Conservation (phyloP, 1,140 invertebrate species). For the Matsumurasca onukii region DNA sequence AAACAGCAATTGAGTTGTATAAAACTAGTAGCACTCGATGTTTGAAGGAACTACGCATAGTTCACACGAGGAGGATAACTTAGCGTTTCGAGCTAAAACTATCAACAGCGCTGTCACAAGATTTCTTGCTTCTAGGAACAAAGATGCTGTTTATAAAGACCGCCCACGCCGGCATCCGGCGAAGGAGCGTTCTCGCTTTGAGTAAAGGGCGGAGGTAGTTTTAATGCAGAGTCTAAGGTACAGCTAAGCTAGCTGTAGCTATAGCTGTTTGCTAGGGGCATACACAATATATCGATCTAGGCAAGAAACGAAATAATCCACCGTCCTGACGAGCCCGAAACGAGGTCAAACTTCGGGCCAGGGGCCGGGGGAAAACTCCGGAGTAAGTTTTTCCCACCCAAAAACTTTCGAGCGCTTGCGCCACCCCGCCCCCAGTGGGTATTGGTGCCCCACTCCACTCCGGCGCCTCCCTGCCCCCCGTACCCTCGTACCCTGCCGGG, state of each 20-base stretch:
- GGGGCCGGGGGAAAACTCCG: constrained; percentile 2
- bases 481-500: background rate
- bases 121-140: no score
- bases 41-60: no score
- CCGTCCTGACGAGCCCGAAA: background rate
- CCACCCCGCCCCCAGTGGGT: constrained; percentile 14
- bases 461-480: background rate
- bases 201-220: background rate
- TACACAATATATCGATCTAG: constrained; percentile 22
- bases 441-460: constrained; percentile 11
- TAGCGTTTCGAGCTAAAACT: no score
- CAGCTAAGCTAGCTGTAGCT: background rate
- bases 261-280: background rate
- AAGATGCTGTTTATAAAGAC: no score
- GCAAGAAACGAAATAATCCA: constrained; percentile 23
- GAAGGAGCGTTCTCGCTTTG: no score
- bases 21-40: no score
- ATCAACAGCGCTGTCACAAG: no score
- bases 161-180: no score
- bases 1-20: no score
- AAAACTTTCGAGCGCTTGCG: constrained; percentile 1
- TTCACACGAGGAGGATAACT: no score
- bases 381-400: constrained; percentile 17
- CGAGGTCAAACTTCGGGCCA: constrained; percentile 5
- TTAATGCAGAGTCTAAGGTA: constrained; percentile 11